phyloP scores from a whole-genome alignment of 1,140 invertebrate species.

The Drosophila elegans region DNA sequence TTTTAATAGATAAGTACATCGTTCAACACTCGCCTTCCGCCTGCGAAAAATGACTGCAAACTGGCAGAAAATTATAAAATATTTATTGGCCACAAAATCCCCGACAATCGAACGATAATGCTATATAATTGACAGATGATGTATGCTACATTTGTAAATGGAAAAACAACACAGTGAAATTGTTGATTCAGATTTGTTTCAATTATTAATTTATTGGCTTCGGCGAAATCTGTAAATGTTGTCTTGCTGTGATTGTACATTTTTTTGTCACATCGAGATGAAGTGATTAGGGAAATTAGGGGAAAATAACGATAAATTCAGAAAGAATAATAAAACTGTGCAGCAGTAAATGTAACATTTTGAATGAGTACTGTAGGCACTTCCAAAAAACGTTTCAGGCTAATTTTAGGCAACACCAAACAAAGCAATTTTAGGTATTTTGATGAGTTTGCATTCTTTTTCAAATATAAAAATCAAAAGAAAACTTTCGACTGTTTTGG shows the following conservation, averaged over 20 bases:
- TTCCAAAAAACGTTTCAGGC: no score
- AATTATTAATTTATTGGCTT: conserved; percentile 29
- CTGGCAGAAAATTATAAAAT: conserved; percentile 37
- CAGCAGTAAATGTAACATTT: no score
- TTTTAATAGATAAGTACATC: not conserved
- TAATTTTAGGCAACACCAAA: no score
- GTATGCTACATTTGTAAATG: conserved; percentile 64
- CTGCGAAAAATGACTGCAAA: not conserved
- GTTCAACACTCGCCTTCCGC: not conserved
- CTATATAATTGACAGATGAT: conserved; percentile 71
- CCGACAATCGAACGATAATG: conserved; percentile 48
- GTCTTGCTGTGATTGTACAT: not conserved
- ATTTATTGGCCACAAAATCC: conserved; percentile 48
- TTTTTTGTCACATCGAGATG: not conserved
- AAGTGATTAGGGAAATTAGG: not conserved
- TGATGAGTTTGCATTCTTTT: no score
- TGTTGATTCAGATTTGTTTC: conserved; percentile 36
- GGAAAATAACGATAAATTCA: no score
- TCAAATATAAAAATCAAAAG: no score
- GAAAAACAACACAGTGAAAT: conserved; percentile 19
- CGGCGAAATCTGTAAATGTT: conserved; percentile 1
- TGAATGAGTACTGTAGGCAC: no score
- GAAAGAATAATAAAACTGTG: no score
- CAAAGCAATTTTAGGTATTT: no score
- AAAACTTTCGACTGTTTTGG: no score